Evolutionary conservation across 1,140 invertebrate species (phyloP).

Genomic region (Neodiprion lecontei): DNA sequence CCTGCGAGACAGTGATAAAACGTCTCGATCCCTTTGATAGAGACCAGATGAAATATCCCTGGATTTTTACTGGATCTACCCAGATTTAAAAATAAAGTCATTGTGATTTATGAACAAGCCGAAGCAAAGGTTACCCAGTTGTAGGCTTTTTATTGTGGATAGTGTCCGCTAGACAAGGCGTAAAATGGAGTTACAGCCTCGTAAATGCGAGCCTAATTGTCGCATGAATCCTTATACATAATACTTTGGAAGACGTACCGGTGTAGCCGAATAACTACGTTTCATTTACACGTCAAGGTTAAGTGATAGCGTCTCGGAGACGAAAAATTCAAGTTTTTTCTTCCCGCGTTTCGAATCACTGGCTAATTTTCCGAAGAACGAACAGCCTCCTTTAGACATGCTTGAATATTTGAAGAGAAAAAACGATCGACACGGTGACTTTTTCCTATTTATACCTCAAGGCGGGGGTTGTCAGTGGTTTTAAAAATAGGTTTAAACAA

Average conservation of each 20-base stretch:
- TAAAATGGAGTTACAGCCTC: neutral
- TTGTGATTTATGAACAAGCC: neutral
- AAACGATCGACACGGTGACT: no score
- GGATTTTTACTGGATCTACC: no score
- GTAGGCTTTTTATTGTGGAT: neutral
- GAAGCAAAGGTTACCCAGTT: neutral
- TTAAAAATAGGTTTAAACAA: no score
- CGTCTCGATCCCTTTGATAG: no score
- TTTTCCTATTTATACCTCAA: no score
- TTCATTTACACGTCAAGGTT: neutral
- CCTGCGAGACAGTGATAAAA: no score
- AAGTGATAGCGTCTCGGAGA: neutral
- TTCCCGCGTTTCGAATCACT: no score
- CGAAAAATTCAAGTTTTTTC: neutral
- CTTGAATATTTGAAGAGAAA: no score
- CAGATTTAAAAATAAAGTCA: neutral
- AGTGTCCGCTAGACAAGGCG: neutral
- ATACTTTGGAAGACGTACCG: neutral
- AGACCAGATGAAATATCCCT: no score
- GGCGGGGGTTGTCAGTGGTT: no score
- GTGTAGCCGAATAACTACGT: neutral
- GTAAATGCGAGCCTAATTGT: constrained; percentile 10
- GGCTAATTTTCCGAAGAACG: no score
- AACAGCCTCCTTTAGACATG: no score
- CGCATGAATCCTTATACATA: neutral